Percentiles rank a stretch among this genome's conserved stretches.
These are phyloP conservation scores for Callyntrura guangdongensis DNA, from an alignment of 2,888 invertebrate species.

Conservation along the genomic window DNA sequence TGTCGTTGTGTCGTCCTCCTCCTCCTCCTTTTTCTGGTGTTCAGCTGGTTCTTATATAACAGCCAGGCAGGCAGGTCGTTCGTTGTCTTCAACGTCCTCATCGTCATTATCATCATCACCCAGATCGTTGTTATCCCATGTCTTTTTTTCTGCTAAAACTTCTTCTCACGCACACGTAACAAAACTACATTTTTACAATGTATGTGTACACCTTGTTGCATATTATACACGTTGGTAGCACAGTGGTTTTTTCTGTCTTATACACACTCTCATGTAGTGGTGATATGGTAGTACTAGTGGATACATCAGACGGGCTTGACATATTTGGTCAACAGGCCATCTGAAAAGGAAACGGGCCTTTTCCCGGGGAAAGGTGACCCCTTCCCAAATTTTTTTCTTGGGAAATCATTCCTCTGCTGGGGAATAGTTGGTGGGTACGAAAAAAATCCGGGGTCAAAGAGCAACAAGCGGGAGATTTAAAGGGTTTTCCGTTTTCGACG, in stretches of 20 bases:
- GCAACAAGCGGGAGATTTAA: background rate
- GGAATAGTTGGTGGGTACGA: background rate
- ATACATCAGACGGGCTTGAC: constrained; percentile 37
- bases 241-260: constrained; percentile 7
- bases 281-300: constrained; percentile 4
- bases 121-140: constrained; percentile 42
- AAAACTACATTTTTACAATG: background rate
- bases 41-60: constrained; percentile 55
- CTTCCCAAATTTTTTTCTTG: background rate
- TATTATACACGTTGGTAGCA: background rate
- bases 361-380: constrained; percentile 24
- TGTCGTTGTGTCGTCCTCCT: constrained; percentile 17
- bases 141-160: constrained; percentile 9
- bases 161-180: constrained; percentile 19
- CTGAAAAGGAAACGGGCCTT: constrained; percentile 41
- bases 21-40: constrained; percentile 5
- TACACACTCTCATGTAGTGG: background rate
- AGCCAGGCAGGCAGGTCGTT: constrained; percentile 42
- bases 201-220: constrained; percentile 4
- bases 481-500: background rate
- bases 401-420: background rate
- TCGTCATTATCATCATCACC: constrained; percentile 24
- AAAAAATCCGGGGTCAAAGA: constrained; percentile 1
- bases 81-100: constrained; percentile 48
- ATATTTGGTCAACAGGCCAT: constrained; percentile 58